Conservation (phyloP, 2,888 invertebrate genomes). For the Cistogaster globosa region DNA sequence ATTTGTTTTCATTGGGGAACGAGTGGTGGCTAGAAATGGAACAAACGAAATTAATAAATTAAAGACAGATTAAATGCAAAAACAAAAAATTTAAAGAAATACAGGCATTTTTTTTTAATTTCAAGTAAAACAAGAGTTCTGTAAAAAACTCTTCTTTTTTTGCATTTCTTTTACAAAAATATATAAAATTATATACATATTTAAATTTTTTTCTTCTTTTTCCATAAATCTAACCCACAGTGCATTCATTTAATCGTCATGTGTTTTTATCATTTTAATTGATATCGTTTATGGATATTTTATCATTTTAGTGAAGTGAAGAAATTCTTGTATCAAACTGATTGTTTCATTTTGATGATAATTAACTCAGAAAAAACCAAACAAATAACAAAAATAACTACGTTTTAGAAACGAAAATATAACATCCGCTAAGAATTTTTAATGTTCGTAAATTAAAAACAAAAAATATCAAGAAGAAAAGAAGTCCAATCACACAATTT, state of each 20-base stretch:
- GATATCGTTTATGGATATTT: slow-evolving; percentile 69
- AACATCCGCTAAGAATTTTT: slow-evolving; percentile 10
- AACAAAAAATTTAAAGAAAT: too few species aligned
- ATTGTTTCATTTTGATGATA: slow-evolving; percentile 77
- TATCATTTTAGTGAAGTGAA: slow-evolving; percentile 77
- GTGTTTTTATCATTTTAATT: slow-evolving; percentile 44
- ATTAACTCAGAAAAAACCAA: slow-evolving; percentile 64
- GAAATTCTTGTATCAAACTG: slow-evolving; percentile 78
- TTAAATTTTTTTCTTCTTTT: too few species aligned
- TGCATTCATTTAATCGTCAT: not conserved
- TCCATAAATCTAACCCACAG: slow-evolving; percentile 11
- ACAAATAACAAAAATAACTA: slow-evolving; percentile 15
- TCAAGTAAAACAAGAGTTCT: too few species aligned
- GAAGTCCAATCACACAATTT: slow-evolving; percentile 36
- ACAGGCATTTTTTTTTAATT: too few species aligned
- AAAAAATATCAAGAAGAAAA: not conserved
- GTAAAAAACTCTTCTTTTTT: too few species aligned
- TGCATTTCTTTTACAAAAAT: too few species aligned
- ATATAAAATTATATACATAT: too few species aligned
- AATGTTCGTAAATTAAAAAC: not conserved
- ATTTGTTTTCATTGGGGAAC: too few species aligned
- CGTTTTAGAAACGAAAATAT: slow-evolving; percentile 20
- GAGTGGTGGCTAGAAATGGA: too few species aligned
- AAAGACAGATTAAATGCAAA: too few species aligned
- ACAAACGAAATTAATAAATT: too few species aligned